A percentile compares a stretch with the other conserved stretches of the same genome.
Evolutionary conservation across 1,140 invertebrate genomes (phyloP).

Genomic region (Apis florea): DNA sequence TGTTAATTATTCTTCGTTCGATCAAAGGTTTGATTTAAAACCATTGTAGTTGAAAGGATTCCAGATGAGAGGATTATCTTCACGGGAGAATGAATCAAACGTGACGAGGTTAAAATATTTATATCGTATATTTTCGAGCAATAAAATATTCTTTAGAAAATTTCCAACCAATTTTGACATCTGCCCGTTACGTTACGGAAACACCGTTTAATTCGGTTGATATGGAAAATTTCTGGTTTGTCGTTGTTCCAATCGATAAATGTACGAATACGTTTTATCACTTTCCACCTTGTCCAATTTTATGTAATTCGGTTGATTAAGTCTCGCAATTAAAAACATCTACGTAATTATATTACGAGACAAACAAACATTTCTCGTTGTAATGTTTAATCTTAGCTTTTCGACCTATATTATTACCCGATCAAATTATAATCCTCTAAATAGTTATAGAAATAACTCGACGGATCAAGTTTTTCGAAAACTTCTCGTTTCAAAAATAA

Average conservation of each 20-base stretch:
- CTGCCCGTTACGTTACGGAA: background rate
- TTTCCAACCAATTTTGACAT: background rate
- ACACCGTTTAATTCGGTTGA: background rate
- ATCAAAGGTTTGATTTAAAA: background rate
- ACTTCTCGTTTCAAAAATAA: no score
- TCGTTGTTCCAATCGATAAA: no score
- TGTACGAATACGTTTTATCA: no score
- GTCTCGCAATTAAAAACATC: no score
- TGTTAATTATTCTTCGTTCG: conserved; percentile 21
- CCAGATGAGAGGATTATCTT: background rate
- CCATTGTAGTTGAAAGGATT: background rate
- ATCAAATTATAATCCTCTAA: no score
- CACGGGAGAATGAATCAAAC: background rate
- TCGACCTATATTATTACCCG: no score
- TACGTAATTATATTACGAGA: no score
- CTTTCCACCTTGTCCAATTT: background rate
- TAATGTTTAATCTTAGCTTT: no score
- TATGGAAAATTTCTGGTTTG: background rate
- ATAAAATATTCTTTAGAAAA: conserved; percentile 5
- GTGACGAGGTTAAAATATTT: background rate
- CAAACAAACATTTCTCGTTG: no score
- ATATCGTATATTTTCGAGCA: background rate
- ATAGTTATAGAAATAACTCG: no score
- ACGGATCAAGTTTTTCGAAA: no score
- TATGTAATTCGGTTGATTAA: no score